These are phyloP conservation scores for Premnoplex brunnescens DNA, from an alignment of 2,797 vertebrate genomes.

Conservation along the genomic window DNA sequence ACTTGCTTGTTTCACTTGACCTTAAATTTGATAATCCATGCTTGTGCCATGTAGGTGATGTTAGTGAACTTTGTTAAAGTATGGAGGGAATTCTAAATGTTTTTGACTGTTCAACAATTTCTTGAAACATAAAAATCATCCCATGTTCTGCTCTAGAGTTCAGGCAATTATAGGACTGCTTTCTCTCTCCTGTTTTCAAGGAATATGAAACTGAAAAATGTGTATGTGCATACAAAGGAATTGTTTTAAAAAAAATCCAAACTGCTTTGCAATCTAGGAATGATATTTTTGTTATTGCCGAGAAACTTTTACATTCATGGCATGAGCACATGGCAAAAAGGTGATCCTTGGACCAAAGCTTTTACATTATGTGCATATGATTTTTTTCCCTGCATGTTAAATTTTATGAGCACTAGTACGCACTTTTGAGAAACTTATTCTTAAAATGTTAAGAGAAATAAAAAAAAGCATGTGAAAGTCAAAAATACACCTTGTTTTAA, in stretches of 20 bases:
- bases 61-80: background rate
- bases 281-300: background rate
- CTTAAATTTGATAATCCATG: background rate
- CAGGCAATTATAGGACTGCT: background rate
- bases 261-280: rapidly evolving
- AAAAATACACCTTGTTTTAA: background rate
- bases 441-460: background rate
- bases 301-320: background rate
- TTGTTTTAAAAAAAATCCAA: background rate
- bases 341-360: background rate
- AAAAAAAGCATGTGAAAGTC: background rate
- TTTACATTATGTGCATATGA: background rate
- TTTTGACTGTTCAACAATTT: background rate
- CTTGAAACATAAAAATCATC: background rate
- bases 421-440: background rate
- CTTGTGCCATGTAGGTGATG: background rate
- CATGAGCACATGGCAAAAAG: background rate
- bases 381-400: background rate
- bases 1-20: background rate
- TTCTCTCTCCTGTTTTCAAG: background rate
- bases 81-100: background rate
- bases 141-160: background rate
- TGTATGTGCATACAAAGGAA: background rate
- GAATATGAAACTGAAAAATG: background rate
- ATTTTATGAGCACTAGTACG: background rate